Percentiles rank a stretch among this genome's conserved stretches.
Conservation (phyloP, 2,797 vertebrate genomes). For the Myripristis jacobus region DNA sequence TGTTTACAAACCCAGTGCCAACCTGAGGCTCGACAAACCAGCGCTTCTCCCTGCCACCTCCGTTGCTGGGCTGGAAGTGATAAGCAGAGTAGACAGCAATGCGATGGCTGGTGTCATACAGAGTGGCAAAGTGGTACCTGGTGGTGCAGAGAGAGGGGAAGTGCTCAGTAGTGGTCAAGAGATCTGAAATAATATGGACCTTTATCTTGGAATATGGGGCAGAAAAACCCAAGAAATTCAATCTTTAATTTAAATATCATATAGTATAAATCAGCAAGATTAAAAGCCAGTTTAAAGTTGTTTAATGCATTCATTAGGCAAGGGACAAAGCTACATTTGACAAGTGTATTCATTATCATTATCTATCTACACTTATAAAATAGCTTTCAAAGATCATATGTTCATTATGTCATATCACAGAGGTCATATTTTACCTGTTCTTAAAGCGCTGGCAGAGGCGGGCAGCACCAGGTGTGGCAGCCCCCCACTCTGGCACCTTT, state of each 20-base stretch:
- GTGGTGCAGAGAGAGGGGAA: constrained; percentile 33
- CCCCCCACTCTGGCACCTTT: constrained; percentile 76
- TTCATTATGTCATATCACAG: no score
- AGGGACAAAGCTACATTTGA: no score
- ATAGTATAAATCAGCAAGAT: no score
- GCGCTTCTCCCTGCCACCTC: constrained; percentile 78
- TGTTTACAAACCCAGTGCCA: constrained; percentile 5
- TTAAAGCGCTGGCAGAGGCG: constrained; percentile 79
- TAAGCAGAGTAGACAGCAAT: constrained; percentile 84
- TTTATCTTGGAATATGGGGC: not conserved
- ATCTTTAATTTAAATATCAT: no score
- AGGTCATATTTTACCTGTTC: constrained; percentile 66
- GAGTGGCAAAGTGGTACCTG: constrained; percentile 82
- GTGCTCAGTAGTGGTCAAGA: not conserved
- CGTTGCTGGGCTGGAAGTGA: constrained; percentile 78
- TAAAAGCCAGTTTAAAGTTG: no score
- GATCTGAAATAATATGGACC: no score
- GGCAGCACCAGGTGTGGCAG: constrained; percentile 44
- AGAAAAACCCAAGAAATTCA: not conserved
- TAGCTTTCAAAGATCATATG: no score
- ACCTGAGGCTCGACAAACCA: constrained; percentile 87
- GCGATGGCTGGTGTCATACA: constrained; percentile 79
- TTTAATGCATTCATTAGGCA: no score
- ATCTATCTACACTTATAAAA: not conserved
- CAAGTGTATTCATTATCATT: no score